A percentile compares a stretch with the other conserved stretches of the same genome.
phyloP scores from a whole-genome alignment of 2,888 invertebrate species.

The Mythimna impura region DNA sequence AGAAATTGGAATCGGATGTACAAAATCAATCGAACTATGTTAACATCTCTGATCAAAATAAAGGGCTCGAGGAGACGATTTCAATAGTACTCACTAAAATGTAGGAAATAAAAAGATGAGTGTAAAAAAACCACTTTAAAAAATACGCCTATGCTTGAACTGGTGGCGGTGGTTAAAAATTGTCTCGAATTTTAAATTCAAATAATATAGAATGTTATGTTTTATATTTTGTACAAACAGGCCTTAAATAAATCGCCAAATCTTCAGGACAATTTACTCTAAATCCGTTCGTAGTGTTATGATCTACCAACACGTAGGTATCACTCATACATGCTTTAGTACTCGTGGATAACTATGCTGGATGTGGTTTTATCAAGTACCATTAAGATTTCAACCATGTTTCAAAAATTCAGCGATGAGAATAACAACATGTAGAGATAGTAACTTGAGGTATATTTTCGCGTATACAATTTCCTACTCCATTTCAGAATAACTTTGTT shows the following conservation, averaged over 20 bases:
- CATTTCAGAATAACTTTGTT: neutral
- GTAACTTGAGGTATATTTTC: too few relatives aligned
- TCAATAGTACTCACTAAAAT: too few relatives aligned
- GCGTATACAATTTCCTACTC: neutral
- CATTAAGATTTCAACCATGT: neutral
- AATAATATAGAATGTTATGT: neutral
- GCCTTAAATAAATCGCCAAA: constrained; percentile 83
- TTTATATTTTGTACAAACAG: constrained; percentile 77
- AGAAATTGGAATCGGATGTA: too few relatives aligned
- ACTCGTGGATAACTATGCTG: constrained; percentile 74
- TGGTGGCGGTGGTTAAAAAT: neutral
- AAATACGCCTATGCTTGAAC: neutral
- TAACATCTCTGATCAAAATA: too few relatives aligned
- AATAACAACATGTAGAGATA: too few relatives aligned
- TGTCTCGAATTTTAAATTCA: neutral
- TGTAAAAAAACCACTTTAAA: too few relatives aligned
- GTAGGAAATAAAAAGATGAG: too few relatives aligned
- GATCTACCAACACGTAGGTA: constrained; percentile 80
- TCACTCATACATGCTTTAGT: constrained; percentile 57
- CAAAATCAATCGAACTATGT: too few relatives aligned
- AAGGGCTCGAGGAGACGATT: too few relatives aligned
- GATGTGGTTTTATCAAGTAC: constrained; percentile 35
- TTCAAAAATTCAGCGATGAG: neutral
- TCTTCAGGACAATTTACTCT: constrained; percentile 78
- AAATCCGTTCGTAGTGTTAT: constrained; percentile 75